Evolutionary conservation across 2,888 invertebrate species (phyloP).

Genomic region (Drosophila subquinaria): DNA sequence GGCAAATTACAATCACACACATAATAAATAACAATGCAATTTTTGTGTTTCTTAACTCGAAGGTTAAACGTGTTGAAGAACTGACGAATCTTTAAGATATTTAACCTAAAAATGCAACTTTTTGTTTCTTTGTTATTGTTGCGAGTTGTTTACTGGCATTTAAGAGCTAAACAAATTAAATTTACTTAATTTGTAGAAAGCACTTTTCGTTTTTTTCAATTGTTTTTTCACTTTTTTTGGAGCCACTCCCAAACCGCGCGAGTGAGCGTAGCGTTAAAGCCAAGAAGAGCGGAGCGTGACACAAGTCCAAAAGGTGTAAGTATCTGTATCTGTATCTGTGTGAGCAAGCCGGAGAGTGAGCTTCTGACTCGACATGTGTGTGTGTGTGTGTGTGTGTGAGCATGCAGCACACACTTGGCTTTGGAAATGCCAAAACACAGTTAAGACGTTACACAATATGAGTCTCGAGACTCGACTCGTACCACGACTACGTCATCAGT

Average conservation of each 20-base stretch:
- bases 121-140: neutral
- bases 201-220: conserved; percentile 45
- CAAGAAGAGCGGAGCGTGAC: conserved; percentile 58
- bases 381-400: conserved; percentile 28
- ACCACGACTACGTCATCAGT: conserved; percentile 71
- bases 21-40: conserved; percentile 48
- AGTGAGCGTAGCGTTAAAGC: conserved; percentile 52
- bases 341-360: conserved; percentile 53
- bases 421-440: conserved; percentile 78
- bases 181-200: conserved; percentile 30
- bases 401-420: conserved; percentile 52
- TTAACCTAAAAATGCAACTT: conserved; percentile 44
- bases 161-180: conserved; percentile 8
- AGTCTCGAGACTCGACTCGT: conserved; percentile 18
- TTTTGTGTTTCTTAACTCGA: conserved; percentile 30
- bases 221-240: conserved; percentile 63
- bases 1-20: conserved; percentile 52
- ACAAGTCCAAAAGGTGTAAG: conserved; percentile 48
- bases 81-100: conserved; percentile 30
- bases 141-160: conserved; percentile 3
- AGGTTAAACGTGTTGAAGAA: conserved; percentile 43
- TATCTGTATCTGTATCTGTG: conserved; percentile 15
- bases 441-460: conserved; percentile 76
- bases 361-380: conserved; percentile 23
- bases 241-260: conserved; percentile 78